Conservation (phyloP, 1,140 invertebrate species). For the Rhagoletis pomonella region DNA sequence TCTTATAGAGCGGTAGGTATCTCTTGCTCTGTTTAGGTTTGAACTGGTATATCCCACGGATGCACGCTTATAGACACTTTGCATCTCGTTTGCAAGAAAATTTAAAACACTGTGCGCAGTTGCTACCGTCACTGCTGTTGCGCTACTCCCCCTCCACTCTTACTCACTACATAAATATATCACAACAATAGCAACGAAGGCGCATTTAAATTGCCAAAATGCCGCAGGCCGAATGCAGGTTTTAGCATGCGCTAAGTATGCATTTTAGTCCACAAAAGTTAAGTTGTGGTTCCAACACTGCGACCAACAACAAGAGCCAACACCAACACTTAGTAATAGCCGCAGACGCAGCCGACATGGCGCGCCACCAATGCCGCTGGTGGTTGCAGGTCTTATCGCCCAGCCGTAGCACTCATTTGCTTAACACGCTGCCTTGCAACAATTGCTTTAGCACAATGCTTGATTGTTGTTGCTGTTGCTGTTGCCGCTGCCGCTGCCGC, state of each 20-base stretch:
- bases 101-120: neutral
- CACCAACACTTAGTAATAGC: neutral
- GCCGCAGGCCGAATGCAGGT: conserved; percentile 71
- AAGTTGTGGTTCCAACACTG: conserved; percentile 8
- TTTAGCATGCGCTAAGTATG: conserved; percentile 73
- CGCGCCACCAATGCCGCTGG: neutral
- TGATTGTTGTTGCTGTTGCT: neutral
- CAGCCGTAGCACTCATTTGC: conserved; percentile 20
- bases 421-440: neutral
- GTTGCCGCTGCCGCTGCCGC: neutral
- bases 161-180: neutral
- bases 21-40: too few species aligned
- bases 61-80: too few species aligned
- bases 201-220: conserved; percentile 68
- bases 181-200: conserved; percentile 72
- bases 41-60: too few species aligned
- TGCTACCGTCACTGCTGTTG: neutral
- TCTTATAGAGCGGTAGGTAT: too few species aligned
- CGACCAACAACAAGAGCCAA: conserved; percentile 11
- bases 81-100: too few species aligned
- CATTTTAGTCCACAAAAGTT: conserved; percentile 67
- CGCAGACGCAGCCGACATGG: neutral
- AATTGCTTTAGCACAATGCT: conserved; percentile 27
- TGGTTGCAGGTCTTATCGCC: conserved; percentile 39
- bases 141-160: neutral